phyloP scores from a whole-genome alignment of 2,888 invertebrate species.

The Drosophila subsilvestris region DNA sequence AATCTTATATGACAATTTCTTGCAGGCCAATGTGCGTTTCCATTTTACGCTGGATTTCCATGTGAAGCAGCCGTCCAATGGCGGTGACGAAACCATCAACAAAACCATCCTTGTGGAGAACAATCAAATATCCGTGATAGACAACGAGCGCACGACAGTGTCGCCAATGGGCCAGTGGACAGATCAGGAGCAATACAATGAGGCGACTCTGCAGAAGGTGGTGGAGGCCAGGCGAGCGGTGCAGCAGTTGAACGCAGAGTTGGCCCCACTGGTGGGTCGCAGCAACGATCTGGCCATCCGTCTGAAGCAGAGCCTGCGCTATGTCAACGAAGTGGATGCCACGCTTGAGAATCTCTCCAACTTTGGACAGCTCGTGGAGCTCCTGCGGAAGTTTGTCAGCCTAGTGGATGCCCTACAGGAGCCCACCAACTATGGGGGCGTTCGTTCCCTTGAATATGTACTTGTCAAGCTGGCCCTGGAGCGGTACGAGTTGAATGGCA shows the following conservation, averaged over 20 bases:
- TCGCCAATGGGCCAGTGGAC: constrained; percentile 42
- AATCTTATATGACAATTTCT: constrained; percentile 1
- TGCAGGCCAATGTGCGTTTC: constrained; percentile 56
- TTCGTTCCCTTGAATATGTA: constrained; percentile 64
- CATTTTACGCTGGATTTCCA: constrained; percentile 67
- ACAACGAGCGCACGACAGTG: constrained; percentile 22
- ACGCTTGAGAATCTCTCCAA: constrained; percentile 28
- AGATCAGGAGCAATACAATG: constrained; percentile 47
- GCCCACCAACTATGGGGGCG: constrained; percentile 42
- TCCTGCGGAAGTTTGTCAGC: constrained; percentile 59
- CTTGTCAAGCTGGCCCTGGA: constrained; percentile 67
- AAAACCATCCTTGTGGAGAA: constrained; percentile 55
- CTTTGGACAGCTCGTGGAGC: constrained; percentile 48
- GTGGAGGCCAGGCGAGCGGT: constrained; percentile 45
- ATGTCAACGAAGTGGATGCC: constrained; percentile 61
- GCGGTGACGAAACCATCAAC: constrained; percentile 31
- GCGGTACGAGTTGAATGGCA: constrained; percentile 56
- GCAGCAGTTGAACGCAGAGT: constrained; percentile 59
- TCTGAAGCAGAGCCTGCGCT: constrained; percentile 65
- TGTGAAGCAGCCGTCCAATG: constrained; percentile 50
- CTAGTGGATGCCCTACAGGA: constrained; percentile 60
- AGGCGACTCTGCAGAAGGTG: constrained; percentile 48
- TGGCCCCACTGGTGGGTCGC: constrained; percentile 66
- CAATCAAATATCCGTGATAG: constrained; percentile 40
- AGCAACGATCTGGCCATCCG: constrained; percentile 64